Base-by-base conservation (phyloP, 2,797 vertebrate genomes). In the Crenichthys baileyi region DNA sequence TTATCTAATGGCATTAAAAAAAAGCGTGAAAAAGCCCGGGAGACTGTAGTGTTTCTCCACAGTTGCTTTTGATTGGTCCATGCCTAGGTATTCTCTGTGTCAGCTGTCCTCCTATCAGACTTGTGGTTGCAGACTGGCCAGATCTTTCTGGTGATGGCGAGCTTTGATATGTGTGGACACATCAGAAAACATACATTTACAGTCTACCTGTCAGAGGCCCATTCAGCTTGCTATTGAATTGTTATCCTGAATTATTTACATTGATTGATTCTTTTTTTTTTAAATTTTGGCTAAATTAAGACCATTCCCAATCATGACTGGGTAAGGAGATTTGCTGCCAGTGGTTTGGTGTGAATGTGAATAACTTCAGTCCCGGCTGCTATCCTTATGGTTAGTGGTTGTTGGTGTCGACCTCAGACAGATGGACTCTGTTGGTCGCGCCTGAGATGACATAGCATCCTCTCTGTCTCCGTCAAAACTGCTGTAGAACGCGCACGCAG, bases 401-500 rank as follows among this genome's bases (percentile, higher is more conserved):
- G 79, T 79, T 76, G 80, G 36, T 85, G 81, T 87, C 79, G 70
- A 73, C 86, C 88, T 87, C 85, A 88, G 76, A 83, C 84, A 77
- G 79, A 93, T 90, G 89, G 89, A 88, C 82, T 85, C 77, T 79
- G 86, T 79, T 81, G 77, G 84, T 79, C 81, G n/a, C 41, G 31
- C 56, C 78, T 85, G 77, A 91, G 89, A 81, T 90, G 89, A 92
- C 89, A 92, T 88, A 94, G 81, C 87, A 85, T 90, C 80, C 84
- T 88, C 82, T 83, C 81, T 75, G 80, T 83, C 78, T 85, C 68
- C 79, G 41, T 81, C 73, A 72, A 36, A 90, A 87, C 84, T 81
- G 88, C 92, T 84, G 88, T 88, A 88, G 83, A 81, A 78, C 78
- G 71, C 79, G 48, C 82, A 80, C 83, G 67, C 83, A 81, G 70